Evolutionary conservation across 1,140 invertebrate genomes (phyloP), one percentile per base, ranked within the genome.

Genomic region (Lucilia sericata): DNA sequence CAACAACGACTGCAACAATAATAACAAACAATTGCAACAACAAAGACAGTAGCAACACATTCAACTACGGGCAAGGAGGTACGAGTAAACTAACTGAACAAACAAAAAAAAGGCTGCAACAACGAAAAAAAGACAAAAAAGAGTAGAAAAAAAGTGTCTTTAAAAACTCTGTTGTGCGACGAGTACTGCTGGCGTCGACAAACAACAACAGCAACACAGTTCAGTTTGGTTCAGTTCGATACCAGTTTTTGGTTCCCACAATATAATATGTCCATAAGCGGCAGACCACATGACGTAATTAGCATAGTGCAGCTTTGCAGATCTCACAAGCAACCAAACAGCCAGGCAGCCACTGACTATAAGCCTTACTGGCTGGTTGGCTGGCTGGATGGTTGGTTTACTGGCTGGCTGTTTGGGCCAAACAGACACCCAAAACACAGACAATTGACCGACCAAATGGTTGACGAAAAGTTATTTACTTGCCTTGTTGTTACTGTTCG

Each of bases 201-300:
- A 12, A 30, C 74, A 60, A 49, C 65, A n/a, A 80, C 25, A 65
- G 36, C 76, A 70, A 84, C 34, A 78, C 36, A 82, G 70, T 42
- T 42, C 42, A 42, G 42, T 42, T 42, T 42, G 42, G 42, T 42
- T 42, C 78, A 55, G 70, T 84, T 84, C 74, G 88, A 89, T 90
- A 88, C 88, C 88, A 90, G 88, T 90, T 90, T 90, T 90, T 86
- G 88, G 88, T 90, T 90, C 88, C 88, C 88, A 90, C 88, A 90
- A 90, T 90, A 87, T 87, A 90, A 90, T 90, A 90, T 90, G 88
- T 88, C 89, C 87, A 87, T 88, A 87, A 82, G 82, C 88, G 75
- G 82, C 88, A 87, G 88, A 90, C 88, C 88, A 89, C 88, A 90
- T 90, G 88, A 90, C 88, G 88, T 90, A 90, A 90, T 90, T 90